Evolutionary conservation across 2,888 invertebrate species (phyloP).

Genomic region (Deilephila porcellus): DNA sequence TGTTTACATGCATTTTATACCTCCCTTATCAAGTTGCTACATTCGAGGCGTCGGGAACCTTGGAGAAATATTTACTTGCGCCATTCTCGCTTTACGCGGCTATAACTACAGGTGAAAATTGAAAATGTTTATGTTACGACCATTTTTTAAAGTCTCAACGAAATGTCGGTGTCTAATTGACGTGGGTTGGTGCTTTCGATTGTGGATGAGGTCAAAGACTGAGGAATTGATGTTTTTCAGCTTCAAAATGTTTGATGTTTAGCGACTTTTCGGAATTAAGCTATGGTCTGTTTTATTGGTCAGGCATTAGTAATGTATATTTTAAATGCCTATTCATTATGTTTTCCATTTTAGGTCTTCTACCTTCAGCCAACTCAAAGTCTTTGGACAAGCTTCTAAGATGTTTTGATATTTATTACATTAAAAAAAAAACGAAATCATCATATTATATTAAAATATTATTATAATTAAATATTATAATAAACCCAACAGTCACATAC

Average conservation of each 20-base stretch:
- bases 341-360: no score
- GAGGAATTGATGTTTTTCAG: not conserved
- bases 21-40: constrained; percentile 62
- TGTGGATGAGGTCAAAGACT: constrained; percentile 24
- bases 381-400: no score
- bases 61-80: constrained; percentile 73
- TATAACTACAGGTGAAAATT: constrained; percentile 82
- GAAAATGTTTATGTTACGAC: constrained; percentile 82
- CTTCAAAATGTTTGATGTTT: not conserved
- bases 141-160: constrained; percentile 70
- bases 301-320: no score
- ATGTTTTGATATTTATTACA: no score
- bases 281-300: no score
- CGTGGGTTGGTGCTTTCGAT: constrained; percentile 17
- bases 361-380: no score
- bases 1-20: constrained; percentile 81
- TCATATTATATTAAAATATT: no score
- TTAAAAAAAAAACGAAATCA: no score
- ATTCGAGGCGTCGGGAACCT: constrained; percentile 72
- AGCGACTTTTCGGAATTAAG: no score
- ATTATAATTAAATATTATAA: no score
- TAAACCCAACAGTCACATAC: no score
- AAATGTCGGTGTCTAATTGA: constrained; percentile 68
- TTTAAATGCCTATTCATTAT: no score
- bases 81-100: constrained; percentile 71